These are phyloP conservation scores for Ceyx melanurus DNA, from an alignment of 2,113 vertebrate genomes.

Conservation along the genomic window DNA sequence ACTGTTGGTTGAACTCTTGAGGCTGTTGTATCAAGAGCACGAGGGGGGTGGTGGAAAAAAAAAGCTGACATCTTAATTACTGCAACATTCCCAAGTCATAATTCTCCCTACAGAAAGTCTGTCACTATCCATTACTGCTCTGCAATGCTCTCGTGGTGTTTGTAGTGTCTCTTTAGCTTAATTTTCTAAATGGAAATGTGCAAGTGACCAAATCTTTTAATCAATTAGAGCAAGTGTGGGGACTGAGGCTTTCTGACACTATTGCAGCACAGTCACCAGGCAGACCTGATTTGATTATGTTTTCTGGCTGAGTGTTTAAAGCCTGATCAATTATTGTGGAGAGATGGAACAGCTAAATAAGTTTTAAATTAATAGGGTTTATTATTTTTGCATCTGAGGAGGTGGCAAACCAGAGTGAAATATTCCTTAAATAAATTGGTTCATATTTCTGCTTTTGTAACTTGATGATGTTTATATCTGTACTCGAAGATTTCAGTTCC, in stretches of 20 bases:
- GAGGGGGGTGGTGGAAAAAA: accelerated
- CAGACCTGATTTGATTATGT: conserved; percentile 4
- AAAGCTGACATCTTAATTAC: background rate
- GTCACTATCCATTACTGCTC: background rate
- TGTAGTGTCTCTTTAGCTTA: conserved; percentile 1
- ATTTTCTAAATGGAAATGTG: conserved; percentile 47
- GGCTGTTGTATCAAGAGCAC: background rate
- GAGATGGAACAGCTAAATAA: conserved; percentile 22
- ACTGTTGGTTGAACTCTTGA: background rate
- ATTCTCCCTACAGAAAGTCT: background rate
- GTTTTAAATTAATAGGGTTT: conserved; percentile 47
- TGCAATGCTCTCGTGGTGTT: background rate
- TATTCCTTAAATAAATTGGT: background rate
- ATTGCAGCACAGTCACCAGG: background rate
- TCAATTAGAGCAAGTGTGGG: conserved; percentile 11
- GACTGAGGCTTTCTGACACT: background rate
- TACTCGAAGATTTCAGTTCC: background rate
- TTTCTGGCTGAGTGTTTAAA: conserved; percentile 23
- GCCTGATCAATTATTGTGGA: background rate
- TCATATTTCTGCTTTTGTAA: background rate
- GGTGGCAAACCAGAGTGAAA: background rate
- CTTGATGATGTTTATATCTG: background rate
- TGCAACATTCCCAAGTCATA: background rate
- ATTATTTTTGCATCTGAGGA: conserved; percentile 38
- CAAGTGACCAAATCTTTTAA: conserved; percentile 44